phyloP scores from a whole-genome alignment of 2,888 invertebrate species.

The Hydrotaea diabolus region DNA sequence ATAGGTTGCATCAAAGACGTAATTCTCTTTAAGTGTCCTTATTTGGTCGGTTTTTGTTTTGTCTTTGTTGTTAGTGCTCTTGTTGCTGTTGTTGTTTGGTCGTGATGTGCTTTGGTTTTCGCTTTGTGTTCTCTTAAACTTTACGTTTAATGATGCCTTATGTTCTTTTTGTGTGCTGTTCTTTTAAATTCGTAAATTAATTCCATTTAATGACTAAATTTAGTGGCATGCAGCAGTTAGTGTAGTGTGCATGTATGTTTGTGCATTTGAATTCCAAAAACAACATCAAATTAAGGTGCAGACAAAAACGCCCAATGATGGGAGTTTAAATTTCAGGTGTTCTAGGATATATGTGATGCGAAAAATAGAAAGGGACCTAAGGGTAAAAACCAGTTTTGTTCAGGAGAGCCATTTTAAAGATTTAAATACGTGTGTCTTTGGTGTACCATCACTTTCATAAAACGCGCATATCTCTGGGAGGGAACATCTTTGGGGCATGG shows the following conservation, averaged over 20 bases:
- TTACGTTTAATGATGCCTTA: constrained; percentile 46
- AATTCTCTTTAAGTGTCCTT: constrained; percentile 38
- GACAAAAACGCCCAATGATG: too few species aligned
- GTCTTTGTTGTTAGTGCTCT: constrained; percentile 5
- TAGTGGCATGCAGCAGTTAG: not conserved
- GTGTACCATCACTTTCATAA: too few species aligned
- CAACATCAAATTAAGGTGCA: constrained; percentile 1
- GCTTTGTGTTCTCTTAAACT: not conserved
- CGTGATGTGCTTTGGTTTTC: not conserved
- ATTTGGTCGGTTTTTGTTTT: constrained; percentile 4
- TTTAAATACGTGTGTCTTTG: too few species aligned
- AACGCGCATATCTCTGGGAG: too few species aligned
- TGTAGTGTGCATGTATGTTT: not conserved
- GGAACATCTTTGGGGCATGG: too few species aligned
- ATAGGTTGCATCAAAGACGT: constrained; percentile 13
- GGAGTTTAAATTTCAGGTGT: too few species aligned
- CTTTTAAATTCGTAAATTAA: constrained; percentile 29
- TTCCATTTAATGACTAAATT: constrained; percentile 32
- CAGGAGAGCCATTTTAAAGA: too few species aligned
- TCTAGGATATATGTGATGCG: too few species aligned
- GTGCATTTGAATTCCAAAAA: not conserved
- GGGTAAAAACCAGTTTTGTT: too few species aligned
- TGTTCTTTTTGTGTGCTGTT: constrained; percentile 35
- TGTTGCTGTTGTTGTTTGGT: not conserved
- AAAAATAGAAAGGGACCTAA: too few species aligned